Conservation (phyloP, 2,113 vertebrate species). For the Recurvirostra avosetta region DNA sequence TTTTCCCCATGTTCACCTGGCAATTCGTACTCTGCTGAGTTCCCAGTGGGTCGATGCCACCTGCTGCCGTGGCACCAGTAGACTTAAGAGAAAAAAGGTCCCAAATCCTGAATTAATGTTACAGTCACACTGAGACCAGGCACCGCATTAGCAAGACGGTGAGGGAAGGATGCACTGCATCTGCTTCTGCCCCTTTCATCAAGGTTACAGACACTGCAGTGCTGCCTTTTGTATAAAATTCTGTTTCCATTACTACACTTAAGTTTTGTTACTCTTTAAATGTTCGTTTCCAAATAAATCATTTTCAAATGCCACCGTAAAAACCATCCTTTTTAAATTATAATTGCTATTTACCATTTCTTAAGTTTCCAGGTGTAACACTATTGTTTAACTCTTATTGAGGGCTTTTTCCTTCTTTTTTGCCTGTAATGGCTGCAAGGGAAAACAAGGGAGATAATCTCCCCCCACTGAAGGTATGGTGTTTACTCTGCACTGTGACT, state of each 20-base stretch:
- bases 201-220: neutral
- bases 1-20: neutral
- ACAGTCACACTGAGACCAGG: neutral
- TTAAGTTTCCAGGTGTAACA: neutral
- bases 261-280: neutral
- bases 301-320: neutral
- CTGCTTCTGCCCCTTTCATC: neutral
- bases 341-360: neutral
- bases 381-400: neutral
- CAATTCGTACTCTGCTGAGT: neutral
- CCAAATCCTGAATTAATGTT: neutral
- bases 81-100: neutral
- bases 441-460: neutral
- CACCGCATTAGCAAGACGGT: rapidly evolving
- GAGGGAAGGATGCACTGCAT: rapidly evolving
- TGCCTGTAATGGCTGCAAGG: neutral
- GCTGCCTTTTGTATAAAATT: neutral
- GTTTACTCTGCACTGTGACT: neutral
- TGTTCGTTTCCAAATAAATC: neutral
- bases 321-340: neutral
- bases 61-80: neutral
- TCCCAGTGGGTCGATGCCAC: neutral
- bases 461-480: rapidly evolving
- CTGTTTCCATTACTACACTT: rapidly evolving
- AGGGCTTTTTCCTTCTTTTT: neutral